Conservation (phyloP, 2,113 vertebrate species). For the Tyto alba region DNA sequence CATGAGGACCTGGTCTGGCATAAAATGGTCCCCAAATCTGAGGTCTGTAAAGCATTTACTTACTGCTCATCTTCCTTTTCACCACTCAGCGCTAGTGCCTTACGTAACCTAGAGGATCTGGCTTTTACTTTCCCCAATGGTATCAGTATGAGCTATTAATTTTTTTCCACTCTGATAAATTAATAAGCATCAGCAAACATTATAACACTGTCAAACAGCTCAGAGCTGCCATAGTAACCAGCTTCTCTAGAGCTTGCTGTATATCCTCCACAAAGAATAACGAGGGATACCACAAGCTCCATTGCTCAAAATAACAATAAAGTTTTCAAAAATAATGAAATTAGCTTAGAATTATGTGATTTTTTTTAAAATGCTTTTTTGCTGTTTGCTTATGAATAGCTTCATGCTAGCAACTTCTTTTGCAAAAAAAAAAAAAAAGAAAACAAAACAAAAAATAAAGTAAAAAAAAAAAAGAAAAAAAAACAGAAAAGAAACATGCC, state of each 20-base stretch:
- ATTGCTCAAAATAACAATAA: background rate
- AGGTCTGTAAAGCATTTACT: background rate
- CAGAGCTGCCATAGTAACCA: constrained; percentile 53
- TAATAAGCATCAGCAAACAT: constrained; percentile 59
- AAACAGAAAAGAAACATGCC: background rate
- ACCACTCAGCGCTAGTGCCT: background rate
- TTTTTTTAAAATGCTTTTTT: background rate
- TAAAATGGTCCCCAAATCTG: background rate
- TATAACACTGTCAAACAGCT: constrained; percentile 31
- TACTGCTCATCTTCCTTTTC: background rate
- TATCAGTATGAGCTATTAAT: constrained; percentile 22
- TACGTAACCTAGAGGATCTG: background rate
- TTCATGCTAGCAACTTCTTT: background rate
- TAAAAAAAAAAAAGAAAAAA: background rate
- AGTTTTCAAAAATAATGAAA: background rate
- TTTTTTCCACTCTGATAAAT: constrained; percentile 51
- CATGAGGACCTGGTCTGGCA: background rate
- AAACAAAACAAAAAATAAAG: background rate
- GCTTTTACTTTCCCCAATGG: constrained; percentile 11
- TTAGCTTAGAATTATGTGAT: background rate
- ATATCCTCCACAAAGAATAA: background rate
- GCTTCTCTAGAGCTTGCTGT: background rate
- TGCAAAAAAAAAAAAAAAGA: background rate
- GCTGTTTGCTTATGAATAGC: background rate
- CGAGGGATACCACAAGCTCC: background rate